Conservation (phyloP, 2,888 invertebrate genomes). For the Hypomecis punctinalis region DNA sequence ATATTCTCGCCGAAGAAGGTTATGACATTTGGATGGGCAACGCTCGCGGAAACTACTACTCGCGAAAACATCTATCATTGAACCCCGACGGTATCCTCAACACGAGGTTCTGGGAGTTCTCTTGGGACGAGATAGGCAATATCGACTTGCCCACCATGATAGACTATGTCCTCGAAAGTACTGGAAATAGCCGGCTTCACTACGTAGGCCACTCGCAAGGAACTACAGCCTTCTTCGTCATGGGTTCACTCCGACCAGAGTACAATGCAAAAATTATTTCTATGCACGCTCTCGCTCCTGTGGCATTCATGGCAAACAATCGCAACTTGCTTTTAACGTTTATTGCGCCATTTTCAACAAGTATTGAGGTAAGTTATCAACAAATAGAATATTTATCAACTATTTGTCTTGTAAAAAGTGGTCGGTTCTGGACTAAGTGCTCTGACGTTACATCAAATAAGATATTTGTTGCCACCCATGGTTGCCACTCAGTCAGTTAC, state of each 20-base stretch:
- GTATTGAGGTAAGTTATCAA: conserved; percentile 68
- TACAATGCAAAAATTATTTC: conserved; percentile 88
- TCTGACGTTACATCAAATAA: too few relatives aligned
- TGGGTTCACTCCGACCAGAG: conserved; percentile 86
- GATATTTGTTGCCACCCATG: too few relatives aligned
- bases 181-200: conserved; percentile 86
- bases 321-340: conserved; percentile 75
- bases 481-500: too few relatives aligned
- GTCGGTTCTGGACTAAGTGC: too few relatives aligned
- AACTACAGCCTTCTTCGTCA: conserved; percentile 88
- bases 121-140: conserved; percentile 93
- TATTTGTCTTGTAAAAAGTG: too few relatives aligned
- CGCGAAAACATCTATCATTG: conserved; percentile 81
- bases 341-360: conserved; percentile 69
- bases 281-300: conserved; percentile 89
- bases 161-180: conserved; percentile 87
- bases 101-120: conserved; percentile 87
- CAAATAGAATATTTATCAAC: too few relatives aligned
- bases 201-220: conserved; percentile 93
- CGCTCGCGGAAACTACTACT: conserved; percentile 90
- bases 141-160: conserved; percentile 93
- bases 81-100: conserved; percentile 67
- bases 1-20: conserved; percentile 86
- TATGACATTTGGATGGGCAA: conserved; percentile 94
- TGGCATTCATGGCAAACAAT: conserved; percentile 87